Percentiles rank a stretch among this genome's conserved stretches.
These are phyloP conservation scores for Passer montanus DNA, from an alignment of 2,113 vertebrate species.

Conservation along the genomic window DNA sequence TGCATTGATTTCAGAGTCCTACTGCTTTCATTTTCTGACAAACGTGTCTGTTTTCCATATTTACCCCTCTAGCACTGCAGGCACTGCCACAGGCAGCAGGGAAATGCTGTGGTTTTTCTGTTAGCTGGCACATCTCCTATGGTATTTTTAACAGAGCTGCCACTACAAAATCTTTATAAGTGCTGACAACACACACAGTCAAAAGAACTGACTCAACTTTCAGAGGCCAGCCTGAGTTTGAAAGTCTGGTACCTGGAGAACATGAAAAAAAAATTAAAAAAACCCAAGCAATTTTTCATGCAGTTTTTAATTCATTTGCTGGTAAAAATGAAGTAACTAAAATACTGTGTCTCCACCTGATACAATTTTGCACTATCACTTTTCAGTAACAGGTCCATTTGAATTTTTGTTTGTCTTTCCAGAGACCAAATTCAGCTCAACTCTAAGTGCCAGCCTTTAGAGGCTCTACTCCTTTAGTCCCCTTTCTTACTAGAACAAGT, in stretches of 20 bases:
- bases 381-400: not conserved
- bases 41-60: not conserved
- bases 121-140: not conserved
- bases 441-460: not conserved
- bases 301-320: not conserved
- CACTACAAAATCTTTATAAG: not conserved
- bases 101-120: not conserved
- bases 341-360: not conserved
- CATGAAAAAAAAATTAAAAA: not conserved
- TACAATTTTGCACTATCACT: not conserved
- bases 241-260: not conserved
- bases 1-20: not conserved
- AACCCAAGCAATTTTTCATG: not conserved
- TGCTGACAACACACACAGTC: not conserved
- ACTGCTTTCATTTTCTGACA: not conserved
- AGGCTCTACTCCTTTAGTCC: not conserved
- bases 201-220: not conserved
- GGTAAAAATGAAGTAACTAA: not conserved
- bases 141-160: slow-evolving; percentile 20
- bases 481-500: not conserved
- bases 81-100: not conserved
- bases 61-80: not conserved
- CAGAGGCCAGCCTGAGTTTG: not conserved
- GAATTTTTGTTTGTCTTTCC: not conserved
- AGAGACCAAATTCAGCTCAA: not conserved